Percentiles rank a stretch among this genome's conserved stretches.
Conservation (phyloP, 2,113 vertebrate species). For the rat (Rattus norvegicus) region DNA sequence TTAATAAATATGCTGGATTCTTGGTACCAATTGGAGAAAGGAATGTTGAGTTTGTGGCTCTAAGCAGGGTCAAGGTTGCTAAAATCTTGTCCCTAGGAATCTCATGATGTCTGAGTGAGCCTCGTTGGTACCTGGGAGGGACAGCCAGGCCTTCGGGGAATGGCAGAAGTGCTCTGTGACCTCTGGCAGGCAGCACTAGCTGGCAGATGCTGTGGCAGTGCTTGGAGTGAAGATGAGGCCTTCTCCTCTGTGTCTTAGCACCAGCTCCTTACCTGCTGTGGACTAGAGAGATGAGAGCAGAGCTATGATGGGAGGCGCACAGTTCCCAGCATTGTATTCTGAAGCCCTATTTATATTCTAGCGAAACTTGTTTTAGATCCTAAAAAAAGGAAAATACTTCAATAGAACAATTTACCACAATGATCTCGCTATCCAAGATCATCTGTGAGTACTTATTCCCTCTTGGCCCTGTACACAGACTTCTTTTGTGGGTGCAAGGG, state of each 20-base stretch:
- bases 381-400: not conserved
- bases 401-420: not conserved
- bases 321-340: not conserved
- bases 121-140: not conserved
- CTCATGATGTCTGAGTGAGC: not conserved
- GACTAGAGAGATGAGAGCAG: not conserved
- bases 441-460: not conserved
- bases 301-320: not conserved
- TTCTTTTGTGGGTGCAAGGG: not conserved
- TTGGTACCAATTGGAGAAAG: not conserved
- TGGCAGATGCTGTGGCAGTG: not conserved
- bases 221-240: not conserved
- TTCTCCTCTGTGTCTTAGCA: accelerated
- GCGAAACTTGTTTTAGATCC: not conserved
- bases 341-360: not conserved
- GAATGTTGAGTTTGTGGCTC: not conserved
- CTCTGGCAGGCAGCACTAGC: not conserved
- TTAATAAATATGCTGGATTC: not conserved
- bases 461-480: not conserved
- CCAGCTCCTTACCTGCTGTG: not conserved
- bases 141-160: not conserved
- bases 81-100: not conserved
- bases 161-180: not conserved
- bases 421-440: not conserved
- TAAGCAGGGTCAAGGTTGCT: not conserved